These are phyloP conservation scores for Podabrus alpinus DNA, from an alignment of 2,888 invertebrate genomes.

Conservation along the genomic window DNA sequence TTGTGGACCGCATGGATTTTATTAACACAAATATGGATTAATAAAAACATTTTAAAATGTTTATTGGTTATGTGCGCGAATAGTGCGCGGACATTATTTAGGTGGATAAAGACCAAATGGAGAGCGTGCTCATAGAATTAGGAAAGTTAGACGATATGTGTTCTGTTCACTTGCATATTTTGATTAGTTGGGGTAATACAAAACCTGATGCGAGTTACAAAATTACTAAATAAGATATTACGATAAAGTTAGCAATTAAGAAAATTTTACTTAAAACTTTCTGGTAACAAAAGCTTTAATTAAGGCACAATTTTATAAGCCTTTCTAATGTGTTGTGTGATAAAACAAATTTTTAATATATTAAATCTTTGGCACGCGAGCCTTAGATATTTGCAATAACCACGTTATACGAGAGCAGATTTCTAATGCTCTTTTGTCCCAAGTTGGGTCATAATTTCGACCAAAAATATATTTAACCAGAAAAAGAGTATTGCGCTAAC, in stretches of 20 bases:
- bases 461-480: slow-evolving; percentile 4
- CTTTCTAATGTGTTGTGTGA: slow-evolving; percentile 11
- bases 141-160: slow-evolving; percentile 54
- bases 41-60: slow-evolving; percentile 49
- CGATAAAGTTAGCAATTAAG: background rate
- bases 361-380: slow-evolving; percentile 1
- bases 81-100: slow-evolving; percentile 52
- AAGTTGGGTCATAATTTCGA: slow-evolving; percentile 1
- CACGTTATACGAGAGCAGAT: slow-evolving; percentile 1
- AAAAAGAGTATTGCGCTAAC: background rate
- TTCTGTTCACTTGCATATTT: slow-evolving; percentile 47
- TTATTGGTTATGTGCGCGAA: slow-evolving; percentile 55
- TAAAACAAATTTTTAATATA: slow-evolving; percentile 2
- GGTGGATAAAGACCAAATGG: slow-evolving; percentile 51
- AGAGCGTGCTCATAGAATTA: slow-evolving; percentile 55
- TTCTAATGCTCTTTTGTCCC: slow-evolving; percentile 3
- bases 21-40: slow-evolving; percentile 42
- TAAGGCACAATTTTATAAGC: slow-evolving; percentile 8
- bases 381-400: background rate
- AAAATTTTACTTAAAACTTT: slow-evolving; percentile 10
- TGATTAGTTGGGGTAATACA: slow-evolving; percentile 44
- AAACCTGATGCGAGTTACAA: background rate
- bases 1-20: slow-evolving; percentile 45
- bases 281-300: slow-evolving; percentile 24
- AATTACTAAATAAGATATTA: slow-evolving; percentile 7